A percentile compares a stretch with the other conserved stretches of the same genome.
Evolutionary conservation across 2,888 invertebrate genomes (phyloP).

Genomic region (Plebejus argus): DNA sequence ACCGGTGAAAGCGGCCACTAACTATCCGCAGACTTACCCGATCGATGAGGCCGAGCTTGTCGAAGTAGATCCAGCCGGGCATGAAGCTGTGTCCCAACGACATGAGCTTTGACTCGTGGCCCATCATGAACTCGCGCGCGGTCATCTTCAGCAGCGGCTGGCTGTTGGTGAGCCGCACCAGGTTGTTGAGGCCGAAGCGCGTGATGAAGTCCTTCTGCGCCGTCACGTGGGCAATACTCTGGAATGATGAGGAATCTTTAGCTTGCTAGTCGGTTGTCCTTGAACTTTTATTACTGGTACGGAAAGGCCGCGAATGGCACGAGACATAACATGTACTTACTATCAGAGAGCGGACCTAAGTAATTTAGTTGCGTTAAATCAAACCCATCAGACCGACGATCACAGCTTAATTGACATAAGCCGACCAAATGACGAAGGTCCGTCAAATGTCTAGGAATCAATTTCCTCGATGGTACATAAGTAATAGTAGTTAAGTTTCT

Average conservation of each 20-base stretch:
- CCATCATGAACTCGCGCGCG: slow-evolving; percentile 94
- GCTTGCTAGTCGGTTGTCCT: too few species aligned
- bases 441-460: too few species aligned
- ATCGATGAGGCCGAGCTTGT: slow-evolving; percentile 93
- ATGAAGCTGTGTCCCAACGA: slow-evolving; percentile 90
- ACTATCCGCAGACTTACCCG: slow-evolving; percentile 81
- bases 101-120: slow-evolving; percentile 90
- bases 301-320: too few species aligned
- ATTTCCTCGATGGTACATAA: neutral
- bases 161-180: slow-evolving; percentile 85
- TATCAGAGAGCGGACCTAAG: too few species aligned
- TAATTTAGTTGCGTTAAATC: too few species aligned
- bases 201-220: slow-evolving; percentile 84
- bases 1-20: neutral
- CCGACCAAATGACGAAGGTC: too few species aligned
- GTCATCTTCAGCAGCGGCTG: slow-evolving; percentile 89
- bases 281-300: too few species aligned
- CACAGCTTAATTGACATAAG: too few species aligned
- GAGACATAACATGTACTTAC: too few species aligned
- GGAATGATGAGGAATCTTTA: slow-evolving; percentile 51
- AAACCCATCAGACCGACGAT: too few species aligned
- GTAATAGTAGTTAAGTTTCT: neutral
- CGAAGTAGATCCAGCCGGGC: slow-evolving; percentile 92
- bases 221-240: slow-evolving; percentile 92
- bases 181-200: slow-evolving; percentile 84